Conservation (phyloP, 2,113 vertebrate species). For the Triplophysa rosa region DNA sequence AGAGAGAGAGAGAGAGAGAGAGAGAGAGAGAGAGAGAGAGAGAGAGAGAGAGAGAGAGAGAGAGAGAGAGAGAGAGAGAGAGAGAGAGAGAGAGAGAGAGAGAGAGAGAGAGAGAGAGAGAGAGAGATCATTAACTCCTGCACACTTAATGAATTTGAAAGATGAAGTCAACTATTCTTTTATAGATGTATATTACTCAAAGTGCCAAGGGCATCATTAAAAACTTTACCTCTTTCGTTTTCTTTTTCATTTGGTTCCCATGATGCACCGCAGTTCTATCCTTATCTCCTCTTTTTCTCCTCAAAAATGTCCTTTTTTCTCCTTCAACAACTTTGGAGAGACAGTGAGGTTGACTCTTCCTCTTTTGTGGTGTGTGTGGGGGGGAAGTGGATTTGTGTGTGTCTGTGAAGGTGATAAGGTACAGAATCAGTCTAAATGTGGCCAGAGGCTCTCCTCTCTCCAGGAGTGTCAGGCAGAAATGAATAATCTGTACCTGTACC, state of each 20-base stretch:
- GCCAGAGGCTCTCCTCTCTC: slow-evolving; percentile 37
- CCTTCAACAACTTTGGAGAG: slow-evolving; percentile 50
- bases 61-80: slow-evolving; percentile 31
- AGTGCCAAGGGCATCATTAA: slow-evolving; percentile 48
- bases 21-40: slow-evolving; percentile 21
- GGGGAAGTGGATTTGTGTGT: slow-evolving; percentile 23
- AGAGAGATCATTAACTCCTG: slow-evolving; percentile 48
- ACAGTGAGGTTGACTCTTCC: slow-evolving; percentile 46
- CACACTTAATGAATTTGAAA: slow-evolving; percentile 56
- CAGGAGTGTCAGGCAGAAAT: slow-evolving; percentile 44
- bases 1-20: slow-evolving; percentile 37
- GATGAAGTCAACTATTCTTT: slow-evolving; percentile 56
- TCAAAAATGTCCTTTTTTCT: slow-evolving; percentile 49
- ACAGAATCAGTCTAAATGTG: slow-evolving; percentile 53
- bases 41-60: slow-evolving; percentile 31
- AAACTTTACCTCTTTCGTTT: slow-evolving; percentile 19
- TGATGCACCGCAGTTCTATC: slow-evolving; percentile 42
- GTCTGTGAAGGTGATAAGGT: slow-evolving; percentile 52
- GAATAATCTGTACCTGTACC: slow-evolving; percentile 33
- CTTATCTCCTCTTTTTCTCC: slow-evolving; percentile 47
- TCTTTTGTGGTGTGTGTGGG: slow-evolving; percentile 9
- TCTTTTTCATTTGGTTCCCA: slow-evolving; percentile 28
- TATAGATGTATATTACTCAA: slow-evolving; percentile 51
- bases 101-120: slow-evolving; percentile 16
- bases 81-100: slow-evolving; percentile 25